Evolutionary conservation across 2,113 vertebrate species (phyloP), one percentile per base, ranked within the genome.

Genomic region (Nannobrachium achirus): DNA sequence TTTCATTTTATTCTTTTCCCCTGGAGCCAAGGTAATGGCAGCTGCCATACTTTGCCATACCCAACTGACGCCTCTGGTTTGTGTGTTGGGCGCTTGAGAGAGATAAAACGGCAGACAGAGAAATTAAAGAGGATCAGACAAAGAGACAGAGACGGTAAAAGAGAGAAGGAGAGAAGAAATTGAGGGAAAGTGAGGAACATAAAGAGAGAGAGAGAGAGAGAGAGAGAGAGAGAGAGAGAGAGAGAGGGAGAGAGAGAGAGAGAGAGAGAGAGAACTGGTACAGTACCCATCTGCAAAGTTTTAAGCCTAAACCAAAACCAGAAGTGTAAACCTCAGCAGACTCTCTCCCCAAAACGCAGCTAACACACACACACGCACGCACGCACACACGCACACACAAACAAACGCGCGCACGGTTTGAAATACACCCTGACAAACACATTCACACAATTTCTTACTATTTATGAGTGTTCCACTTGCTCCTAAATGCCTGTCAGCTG

Each of bases 401-500:
- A 33, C 1, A 2, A 3, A 33, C 25, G 6, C 2, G 25, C 25
- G 6, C 25, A 33, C 25, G 25, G 56, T 20, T 57, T 51, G 8
- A 61, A 52, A 59, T 56, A 66, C 68, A 25, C 61, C 16, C 6
- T 57, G 57, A 76, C 69, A 63, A 78, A 79, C 49, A 48, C 52
- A 82, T 81, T 84, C 75, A 66, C 72, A 76, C 70, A 63, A 16
- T 62, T 66, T 71, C 59, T n/a, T 68, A 71, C 63, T 38, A 66
- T 85, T 86, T 85, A 82, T 70, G 68, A 73, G 74, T 1, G 8
- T 73, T 73, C 42, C 45, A 72, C 71, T 81, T 60, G 77, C 66
- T 59, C 11, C 62, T 46, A 89, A 92, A 92, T 90, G 71, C 78
- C 69, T 86, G 53, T 82, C 91, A 90, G 79, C 77, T 91, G 89